A percentile compares a stretch with the other conserved stretches of the same genome.
Conservation (phyloP, 2,888 invertebrate species). For the Oscheius sp. region DNA sequence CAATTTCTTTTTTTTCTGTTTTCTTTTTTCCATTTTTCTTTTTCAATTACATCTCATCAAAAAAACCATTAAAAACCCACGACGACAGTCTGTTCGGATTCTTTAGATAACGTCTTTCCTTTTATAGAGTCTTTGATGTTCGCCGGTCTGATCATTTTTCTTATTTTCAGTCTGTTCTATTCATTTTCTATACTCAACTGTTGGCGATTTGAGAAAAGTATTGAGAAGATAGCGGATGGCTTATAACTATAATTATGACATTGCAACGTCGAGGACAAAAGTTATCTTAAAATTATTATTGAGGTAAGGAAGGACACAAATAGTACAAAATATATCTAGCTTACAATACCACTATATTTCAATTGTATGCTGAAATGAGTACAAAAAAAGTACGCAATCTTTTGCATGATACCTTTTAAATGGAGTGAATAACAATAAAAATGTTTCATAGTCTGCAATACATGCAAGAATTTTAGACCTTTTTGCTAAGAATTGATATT, state of each 20-base stretch:
- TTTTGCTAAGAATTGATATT: no score
- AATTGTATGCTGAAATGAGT: no score
- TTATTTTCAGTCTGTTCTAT: not conserved
- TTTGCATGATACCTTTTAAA: no score
- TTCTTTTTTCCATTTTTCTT: not conserved
- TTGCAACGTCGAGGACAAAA: conserved; percentile 45
- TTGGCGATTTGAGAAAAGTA: not conserved
- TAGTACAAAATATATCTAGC: no score
- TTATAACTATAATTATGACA: conserved; percentile 49
- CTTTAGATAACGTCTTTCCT: no score
- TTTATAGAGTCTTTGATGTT: not conserved
- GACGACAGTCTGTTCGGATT: no score
- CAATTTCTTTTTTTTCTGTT: no score
- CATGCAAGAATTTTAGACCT: no score
- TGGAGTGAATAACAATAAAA: no score
- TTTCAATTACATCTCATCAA: not conserved
- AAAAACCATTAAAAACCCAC: not conserved
- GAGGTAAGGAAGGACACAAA: conserved; percentile 5
- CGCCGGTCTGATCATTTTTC: not conserved
- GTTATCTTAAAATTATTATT: conserved; percentile 42
- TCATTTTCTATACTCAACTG: not conserved
- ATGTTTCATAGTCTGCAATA: no score
- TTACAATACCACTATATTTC: no score
- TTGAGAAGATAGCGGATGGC: conserved; percentile 27
- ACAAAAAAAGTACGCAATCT: no score